Evolutionary conservation across 2,797 vertebrate genomes (phyloP).

Genomic region (Octomys mimax): DNA sequence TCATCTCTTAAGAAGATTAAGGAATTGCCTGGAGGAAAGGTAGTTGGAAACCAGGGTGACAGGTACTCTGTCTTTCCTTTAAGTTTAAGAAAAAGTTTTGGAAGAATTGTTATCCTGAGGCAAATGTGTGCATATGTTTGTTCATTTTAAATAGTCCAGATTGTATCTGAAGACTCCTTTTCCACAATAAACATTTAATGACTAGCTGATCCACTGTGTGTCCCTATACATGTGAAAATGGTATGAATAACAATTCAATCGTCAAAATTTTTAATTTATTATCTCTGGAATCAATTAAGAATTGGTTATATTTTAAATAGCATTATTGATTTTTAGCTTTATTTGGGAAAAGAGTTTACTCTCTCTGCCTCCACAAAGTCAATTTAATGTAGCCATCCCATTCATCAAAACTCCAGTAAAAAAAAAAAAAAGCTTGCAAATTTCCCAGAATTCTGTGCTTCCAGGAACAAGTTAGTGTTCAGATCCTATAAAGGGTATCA

Average conservation of each 20-base stretch:
- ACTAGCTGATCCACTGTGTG: background rate
- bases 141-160: constrained; percentile 59
- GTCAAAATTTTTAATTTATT: constrained; percentile 21
- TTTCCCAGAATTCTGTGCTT: background rate
- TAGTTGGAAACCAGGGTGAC: background rate
- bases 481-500: background rate
- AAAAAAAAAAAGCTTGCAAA: background rate
- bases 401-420: background rate
- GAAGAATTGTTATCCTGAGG: constrained; percentile 43
- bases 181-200: background rate
- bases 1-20: constrained; percentile 11
- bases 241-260: background rate
- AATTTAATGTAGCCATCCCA: constrained; percentile 17
- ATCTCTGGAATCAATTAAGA: constrained; percentile 54
- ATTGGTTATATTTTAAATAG: constrained; percentile 14
- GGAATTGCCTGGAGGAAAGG: background rate
- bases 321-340: background rate
- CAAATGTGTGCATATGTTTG: constrained; percentile 11
- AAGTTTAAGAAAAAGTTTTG: background rate
- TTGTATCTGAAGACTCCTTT: constrained; percentile 26
- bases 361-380: background rate
- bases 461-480: background rate
- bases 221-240: background rate
- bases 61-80: background rate
- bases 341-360: constrained; percentile 1